Evolutionary conservation across 2,888 invertebrate genomes (phyloP), one percentile per base, ranked within the genome.

Genomic region (Brenthis ino): DNA sequence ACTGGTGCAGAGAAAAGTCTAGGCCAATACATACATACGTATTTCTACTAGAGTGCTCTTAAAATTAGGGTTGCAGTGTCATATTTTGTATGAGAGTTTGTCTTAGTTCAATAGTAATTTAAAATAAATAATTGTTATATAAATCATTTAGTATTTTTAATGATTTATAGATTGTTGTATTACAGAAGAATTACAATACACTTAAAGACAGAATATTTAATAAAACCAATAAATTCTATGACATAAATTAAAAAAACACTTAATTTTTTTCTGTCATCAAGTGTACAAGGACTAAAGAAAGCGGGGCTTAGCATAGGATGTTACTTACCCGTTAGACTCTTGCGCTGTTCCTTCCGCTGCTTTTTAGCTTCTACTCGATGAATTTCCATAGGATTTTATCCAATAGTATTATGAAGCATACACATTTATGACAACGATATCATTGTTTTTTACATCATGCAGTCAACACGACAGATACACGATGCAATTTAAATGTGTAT

Each of bases 241-340:
- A 3, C 20, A 72, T 63, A 69, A 57, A 64, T 64, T 12, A 24
- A 60, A 63, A 57, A 63, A 68, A 50, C 43, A 37, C 20, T 12
- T 43, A 20, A n/a, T 24, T 50, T 24, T 64, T 54, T 77, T 72
- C 82, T 83, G 83, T 76, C 85, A 83, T 79, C 79, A 74, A 88
- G 86, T 88, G 87, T 89, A 85, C 83, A 57, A 77, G 83, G 83
- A 81, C 82, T 71, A 74, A 70, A 66, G 69, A 88, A 43, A 86
- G 89, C 86, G 82, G 87, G 88, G 79, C 80, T 74, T 85, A 87
- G 91, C 88, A 90, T 90, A 91, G 90, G 89, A 88, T 71, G 68
- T 85, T 88, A 94, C 95, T 97, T 96, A 97, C 97, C 97, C 95
- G 96, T 94, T 93, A 96, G 93, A 92, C 97, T 97, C 95, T 97